phyloP scores from a whole-genome alignment of 2,113 vertebrate genomes.

The Agelaius phoeniceus region DNA sequence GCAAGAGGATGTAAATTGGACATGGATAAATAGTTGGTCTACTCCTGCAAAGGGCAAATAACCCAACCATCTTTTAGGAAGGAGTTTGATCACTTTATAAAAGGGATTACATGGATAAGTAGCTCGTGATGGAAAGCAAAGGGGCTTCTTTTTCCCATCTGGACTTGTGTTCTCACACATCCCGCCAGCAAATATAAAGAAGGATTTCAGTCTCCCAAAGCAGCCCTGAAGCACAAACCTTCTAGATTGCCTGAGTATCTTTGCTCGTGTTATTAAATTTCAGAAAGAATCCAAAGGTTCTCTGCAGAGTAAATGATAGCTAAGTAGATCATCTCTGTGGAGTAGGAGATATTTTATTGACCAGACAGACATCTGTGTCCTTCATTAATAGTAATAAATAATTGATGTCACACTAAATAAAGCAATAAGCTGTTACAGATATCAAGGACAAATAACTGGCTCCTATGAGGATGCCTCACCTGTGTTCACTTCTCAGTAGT shows the following conservation, averaged over 20 bases:
- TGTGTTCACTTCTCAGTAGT: conserved; percentile 5
- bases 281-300: conserved; percentile 62
- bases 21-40: neutral
- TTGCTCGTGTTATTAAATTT: conserved; percentile 49
- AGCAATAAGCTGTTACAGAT: conserved; percentile 57
- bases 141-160: conserved; percentile 5
- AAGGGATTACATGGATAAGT: conserved; percentile 52
- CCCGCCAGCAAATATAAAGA: conserved; percentile 53
- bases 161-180: neutral
- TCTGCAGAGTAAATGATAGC: conserved; percentile 64
- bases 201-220: conserved; percentile 59
- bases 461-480: conserved; percentile 49
- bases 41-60: conserved; percentile 15
- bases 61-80: neutral
- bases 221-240: conserved; percentile 49
- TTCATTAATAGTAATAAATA: conserved; percentile 70
- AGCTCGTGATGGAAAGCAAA: conserved; percentile 40
- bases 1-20: conserved; percentile 2
- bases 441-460: conserved; percentile 51
- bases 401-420: conserved; percentile 60
- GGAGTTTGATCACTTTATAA: conserved; percentile 48
- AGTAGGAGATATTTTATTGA: conserved; percentile 65
- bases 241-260: conserved; percentile 31
- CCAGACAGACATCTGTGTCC: conserved; percentile 66
- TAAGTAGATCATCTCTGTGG: conserved; percentile 61